Evolutionary conservation across 1,140 invertebrate genomes (phyloP).

Genomic region (Potamilus streckersoni): DNA sequence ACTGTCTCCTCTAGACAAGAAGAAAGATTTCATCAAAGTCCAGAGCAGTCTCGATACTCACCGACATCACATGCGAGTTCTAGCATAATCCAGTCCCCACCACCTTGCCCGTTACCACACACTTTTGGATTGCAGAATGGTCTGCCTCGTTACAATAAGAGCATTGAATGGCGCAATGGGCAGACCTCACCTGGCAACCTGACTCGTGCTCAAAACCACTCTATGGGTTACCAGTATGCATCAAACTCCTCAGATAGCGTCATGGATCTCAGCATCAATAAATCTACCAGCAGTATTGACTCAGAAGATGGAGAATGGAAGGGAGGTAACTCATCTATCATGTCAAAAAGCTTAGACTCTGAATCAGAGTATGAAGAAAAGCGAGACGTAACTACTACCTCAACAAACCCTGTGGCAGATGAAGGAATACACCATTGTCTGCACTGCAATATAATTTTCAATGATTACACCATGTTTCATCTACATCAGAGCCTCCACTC

Average conservation of each 20-base stretch:
- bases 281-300: constrained; percentile 45
- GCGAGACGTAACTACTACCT: constrained; percentile 56
- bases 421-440: constrained; percentile 60
- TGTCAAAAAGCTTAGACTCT: constrained; percentile 39
- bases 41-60: constrained; percentile 19
- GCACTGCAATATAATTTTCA: constrained; percentile 63
- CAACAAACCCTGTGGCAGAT: constrained; percentile 52
- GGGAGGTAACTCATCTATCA: constrained; percentile 23
- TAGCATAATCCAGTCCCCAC: constrained; percentile 24
- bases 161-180: too few relatives aligned
- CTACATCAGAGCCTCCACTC: constrained; percentile 63
- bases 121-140: not conserved
- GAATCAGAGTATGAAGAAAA: constrained; percentile 57
- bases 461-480: constrained; percentile 64
- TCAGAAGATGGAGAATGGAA: constrained; percentile 49
- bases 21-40: constrained; percentile 6
- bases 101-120: constrained; percentile 1
- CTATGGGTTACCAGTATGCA: not conserved
- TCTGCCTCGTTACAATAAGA: too few relatives aligned
- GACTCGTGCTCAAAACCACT: constrained; percentile 23
- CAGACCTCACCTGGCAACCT: constrained; percentile 23
- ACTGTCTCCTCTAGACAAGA: constrained; percentile 13
- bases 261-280: constrained; percentile 61
- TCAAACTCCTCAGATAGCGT: constrained; percentile 38
- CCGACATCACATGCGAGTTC: not conserved